Evolutionary conservation across 2,888 invertebrate species (phyloP), one percentile per base, ranked within the genome.

Genomic region (Acrobasis suavella): DNA sequence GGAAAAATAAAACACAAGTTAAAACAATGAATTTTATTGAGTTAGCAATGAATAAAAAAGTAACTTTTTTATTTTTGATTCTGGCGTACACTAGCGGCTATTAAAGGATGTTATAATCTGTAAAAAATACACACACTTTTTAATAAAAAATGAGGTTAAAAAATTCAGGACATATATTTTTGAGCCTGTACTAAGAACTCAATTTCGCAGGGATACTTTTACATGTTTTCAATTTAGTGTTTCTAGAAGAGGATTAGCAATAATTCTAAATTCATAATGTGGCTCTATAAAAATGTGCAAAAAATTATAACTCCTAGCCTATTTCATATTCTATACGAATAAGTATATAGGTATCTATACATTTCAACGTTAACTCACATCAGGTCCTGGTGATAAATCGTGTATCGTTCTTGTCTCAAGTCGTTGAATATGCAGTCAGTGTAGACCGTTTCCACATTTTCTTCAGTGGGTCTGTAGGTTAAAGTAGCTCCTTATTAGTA

Each of bases 351-450:
- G n/a, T 22, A 22, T 22, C 22, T 22, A 32, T 7, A 46, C 46
- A 14, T 46, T 1, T 46, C n/a, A n/a, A 14, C 6, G 46, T 14
- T 14, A 46, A 7, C 15, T 92, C 70, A 92, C 92, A 91, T 74
- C 17, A 91, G 75, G 70, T 92, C 86, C 68, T 93, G 93, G 67
- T 86, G 81, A 0, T 78, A 82, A 59, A 92, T 80, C 63, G 79
- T 76, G 63, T 87, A 92, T 77, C 90, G 78, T 62, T 90, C 89
- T 22, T 76, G 77, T 54, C 89, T 72, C 60, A 92, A 67, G 66
- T 92, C 91, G 64, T 92, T 91, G 74, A 82, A 85, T 54, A 92
- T 82, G 59, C 90, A 92, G 39, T 89, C 87, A 0, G 86, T 66
- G 0, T 72, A 66, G 50, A 79, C 81, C 1, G 51, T n/a, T 5